Conservation (phyloP, 2,888 invertebrate genomes). For the Scaptomyza flava region DNA sequence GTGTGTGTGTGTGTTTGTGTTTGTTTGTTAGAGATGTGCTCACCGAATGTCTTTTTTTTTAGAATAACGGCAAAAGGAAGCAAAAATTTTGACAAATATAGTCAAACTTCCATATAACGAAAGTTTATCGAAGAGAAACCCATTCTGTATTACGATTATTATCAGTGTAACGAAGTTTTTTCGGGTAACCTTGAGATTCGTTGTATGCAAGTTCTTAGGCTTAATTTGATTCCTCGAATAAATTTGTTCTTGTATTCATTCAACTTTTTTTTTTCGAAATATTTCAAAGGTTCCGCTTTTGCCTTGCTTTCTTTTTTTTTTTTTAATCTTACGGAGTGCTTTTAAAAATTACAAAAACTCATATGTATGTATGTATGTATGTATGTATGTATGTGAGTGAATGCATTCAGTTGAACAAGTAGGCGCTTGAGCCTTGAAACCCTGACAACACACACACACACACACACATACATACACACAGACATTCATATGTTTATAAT, state of each 20-base stretch:
- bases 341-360: neutral
- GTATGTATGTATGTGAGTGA: constrained; percentile 9
- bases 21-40: constrained; percentile 14
- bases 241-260: no score
- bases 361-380: constrained; percentile 7
- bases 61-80: neutral
- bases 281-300: neutral
- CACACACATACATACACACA: constrained; percentile 15
- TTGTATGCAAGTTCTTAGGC: no score
- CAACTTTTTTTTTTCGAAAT: no score
- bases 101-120: neutral
- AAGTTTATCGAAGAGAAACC: no score
- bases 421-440: constrained; percentile 4
- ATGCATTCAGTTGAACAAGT: constrained; percentile 18
- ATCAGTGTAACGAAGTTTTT: no score
- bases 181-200: no score
- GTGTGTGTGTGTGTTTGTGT: neutral
- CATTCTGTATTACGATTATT: no score
- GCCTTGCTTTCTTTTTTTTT: no score
- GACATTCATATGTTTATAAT: neutral
- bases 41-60: neutral
- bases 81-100: neutral
- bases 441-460: constrained; percentile 19
- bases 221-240: no score
- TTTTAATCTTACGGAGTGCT: neutral